A percentile compares a stretch with the other conserved stretches of the same genome.
These are phyloP conservation scores for Orgyia antiqua DNA, from an alignment of 2,888 invertebrate genomes.

Conservation along the genomic window DNA sequence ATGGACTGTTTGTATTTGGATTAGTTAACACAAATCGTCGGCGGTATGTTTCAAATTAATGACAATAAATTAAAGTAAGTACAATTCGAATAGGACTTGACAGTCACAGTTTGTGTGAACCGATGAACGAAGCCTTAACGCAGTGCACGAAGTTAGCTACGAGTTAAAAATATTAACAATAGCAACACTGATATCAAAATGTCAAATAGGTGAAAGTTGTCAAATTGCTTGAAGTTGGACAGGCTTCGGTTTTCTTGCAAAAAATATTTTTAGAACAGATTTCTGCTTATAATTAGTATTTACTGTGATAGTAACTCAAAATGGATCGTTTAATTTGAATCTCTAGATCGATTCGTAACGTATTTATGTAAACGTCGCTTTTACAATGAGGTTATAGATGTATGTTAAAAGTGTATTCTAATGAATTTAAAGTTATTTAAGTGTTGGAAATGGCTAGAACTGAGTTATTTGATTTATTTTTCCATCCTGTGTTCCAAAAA, in stretches of 20 bases:
- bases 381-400: slow-evolving; percentile 61
- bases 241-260: slow-evolving; percentile 37
- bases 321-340: slow-evolving; percentile 20
- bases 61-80: too few species aligned
- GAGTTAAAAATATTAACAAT: too few species aligned
- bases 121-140: too few species aligned
- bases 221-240: slow-evolving; percentile 39
- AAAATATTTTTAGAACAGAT: slow-evolving; percentile 30
- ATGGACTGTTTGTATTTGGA: too few species aligned
- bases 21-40: too few species aligned
- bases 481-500: slow-evolving; percentile 76
- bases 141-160: too few species aligned
- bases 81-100: too few species aligned
- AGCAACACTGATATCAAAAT: too few species aligned
- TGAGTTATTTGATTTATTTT: slow-evolving; percentile 74
- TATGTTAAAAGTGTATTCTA: slow-evolving; percentile 49
- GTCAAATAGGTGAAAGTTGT: slow-evolving; percentile 59
- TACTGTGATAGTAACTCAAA: slow-evolving; percentile 23
- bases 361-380: slow-evolving; percentile 38
- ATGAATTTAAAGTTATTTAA: slow-evolving; percentile 41
- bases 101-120: too few species aligned
- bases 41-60: too few species aligned
- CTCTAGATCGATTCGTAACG: slow-evolving; percentile 18
- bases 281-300: slow-evolving; percentile 22
- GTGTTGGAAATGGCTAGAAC: slow-evolving; percentile 65